phyloP scores from a whole-genome alignment of 2,888 invertebrate species.

The Halocaridina rubra region DNA sequence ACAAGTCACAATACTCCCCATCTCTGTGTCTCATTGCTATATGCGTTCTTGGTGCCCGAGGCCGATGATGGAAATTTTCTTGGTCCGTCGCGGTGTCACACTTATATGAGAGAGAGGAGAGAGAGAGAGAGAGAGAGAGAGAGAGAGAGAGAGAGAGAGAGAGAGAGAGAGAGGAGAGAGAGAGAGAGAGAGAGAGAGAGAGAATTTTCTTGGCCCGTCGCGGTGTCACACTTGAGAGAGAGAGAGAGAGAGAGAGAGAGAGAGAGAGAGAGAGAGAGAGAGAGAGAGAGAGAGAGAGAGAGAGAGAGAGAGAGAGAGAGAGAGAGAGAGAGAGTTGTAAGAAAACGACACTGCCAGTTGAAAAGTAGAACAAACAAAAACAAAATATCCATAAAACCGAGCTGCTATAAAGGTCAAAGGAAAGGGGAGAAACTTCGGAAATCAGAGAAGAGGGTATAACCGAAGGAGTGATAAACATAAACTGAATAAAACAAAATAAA shows the following conservation, averaged over 20 bases:
- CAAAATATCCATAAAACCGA: neutral
- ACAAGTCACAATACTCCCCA: too few species aligned
- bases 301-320: neutral
- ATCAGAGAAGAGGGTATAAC: neutral
- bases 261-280: conserved; percentile 24
- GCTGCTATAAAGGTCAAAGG: neutral
- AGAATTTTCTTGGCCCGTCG: too few species aligned
- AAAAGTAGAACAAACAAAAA: neutral
- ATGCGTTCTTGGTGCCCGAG: too few species aligned
- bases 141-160: neutral
- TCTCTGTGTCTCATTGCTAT: too few species aligned
- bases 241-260: conserved; percentile 37
- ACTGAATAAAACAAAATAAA: neutral
- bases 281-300: neutral
- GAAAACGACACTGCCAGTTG: too few species aligned
- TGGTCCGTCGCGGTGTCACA: too few species aligned
- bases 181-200: neutral
- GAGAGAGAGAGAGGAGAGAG: neutral
- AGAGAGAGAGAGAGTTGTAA: neutral
- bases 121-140: neutral
- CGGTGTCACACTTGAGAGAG: neutral
- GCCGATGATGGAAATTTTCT: too few species aligned
- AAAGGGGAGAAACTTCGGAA: neutral
- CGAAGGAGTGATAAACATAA: neutral
- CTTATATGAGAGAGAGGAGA: neutral